A percentile compares a stretch with the other conserved stretches of the same genome.
phyloP scores from a whole-genome alignment of 2,113 vertebrate species.

The Mungos mungo region DNA sequence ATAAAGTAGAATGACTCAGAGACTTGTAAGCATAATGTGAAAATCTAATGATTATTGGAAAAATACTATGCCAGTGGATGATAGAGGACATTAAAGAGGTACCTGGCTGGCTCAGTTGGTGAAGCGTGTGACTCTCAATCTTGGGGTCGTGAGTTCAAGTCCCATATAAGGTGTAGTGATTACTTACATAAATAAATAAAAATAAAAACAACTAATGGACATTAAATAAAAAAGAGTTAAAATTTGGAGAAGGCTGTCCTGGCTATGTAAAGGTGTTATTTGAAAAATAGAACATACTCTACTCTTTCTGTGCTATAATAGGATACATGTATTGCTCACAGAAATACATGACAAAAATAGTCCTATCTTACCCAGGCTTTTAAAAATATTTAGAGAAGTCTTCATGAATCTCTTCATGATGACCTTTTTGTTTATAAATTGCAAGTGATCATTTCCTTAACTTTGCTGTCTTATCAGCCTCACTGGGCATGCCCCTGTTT shows the following conservation, averaged over 20 bases:
- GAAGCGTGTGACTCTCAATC: not conserved
- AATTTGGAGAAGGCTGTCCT: not conserved
- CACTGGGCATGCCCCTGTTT: accelerated
- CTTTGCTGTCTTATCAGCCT: not conserved
- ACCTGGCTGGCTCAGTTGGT: not conserved
- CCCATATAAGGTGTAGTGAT: not conserved
- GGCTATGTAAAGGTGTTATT: not conserved
- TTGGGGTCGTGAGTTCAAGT: not conserved
- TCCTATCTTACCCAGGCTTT: not conserved
- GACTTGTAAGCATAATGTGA: not conserved
- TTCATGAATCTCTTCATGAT: not conserved
- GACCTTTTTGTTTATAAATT: not conserved
- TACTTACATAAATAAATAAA: not conserved
- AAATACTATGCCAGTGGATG: not conserved
- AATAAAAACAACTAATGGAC: not conserved
- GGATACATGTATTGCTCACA: not conserved
- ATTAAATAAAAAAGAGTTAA: not conserved
- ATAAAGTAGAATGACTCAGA: not conserved
- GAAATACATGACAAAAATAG: not conserved
- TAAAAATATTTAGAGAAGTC: not conserved
- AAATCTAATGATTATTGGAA: not conserved
- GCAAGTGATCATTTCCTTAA: not conserved
- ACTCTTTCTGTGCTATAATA: not conserved
- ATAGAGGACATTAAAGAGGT: not conserved
- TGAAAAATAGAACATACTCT: not conserved